A percentile compares a stretch with the other conserved stretches of the same genome.
These are phyloP conservation scores for Sparidentex hasta DNA, from an alignment of 2,797 vertebrate genomes.

Conservation along the genomic window DNA sequence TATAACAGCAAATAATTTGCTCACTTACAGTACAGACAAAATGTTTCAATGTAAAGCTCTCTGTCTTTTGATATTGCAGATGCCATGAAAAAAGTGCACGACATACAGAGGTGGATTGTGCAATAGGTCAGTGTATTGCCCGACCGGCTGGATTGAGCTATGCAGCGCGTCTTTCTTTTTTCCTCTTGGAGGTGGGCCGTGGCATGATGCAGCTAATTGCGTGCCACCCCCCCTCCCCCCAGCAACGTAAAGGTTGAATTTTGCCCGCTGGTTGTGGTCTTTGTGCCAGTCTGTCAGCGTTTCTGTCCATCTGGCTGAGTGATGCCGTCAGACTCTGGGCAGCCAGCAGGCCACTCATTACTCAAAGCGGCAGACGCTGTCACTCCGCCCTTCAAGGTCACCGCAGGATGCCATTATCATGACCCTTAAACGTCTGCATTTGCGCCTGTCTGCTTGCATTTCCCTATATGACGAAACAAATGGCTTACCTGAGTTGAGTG, in stretches of 20 bases:
- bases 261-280: constrained; percentile 47
- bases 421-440: constrained; percentile 31
- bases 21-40: constrained; percentile 11
- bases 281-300: constrained; percentile 44
- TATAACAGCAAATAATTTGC: neutral
- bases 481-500: constrained; percentile 17
- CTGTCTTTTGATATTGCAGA: constrained; percentile 30
- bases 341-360: constrained; percentile 56
- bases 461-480: constrained; percentile 15
- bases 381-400: constrained; percentile 68
- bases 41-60: neutral
- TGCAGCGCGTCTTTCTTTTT: constrained; percentile 1
- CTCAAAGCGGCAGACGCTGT: constrained; percentile 47
- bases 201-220: constrained; percentile 66
- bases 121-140: constrained; percentile 45
- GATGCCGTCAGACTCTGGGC: constrained; percentile 38
- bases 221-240: neutral
- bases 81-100: constrained; percentile 19
- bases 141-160: constrained; percentile 30
- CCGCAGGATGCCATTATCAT: constrained; percentile 41
- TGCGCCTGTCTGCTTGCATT: constrained; percentile 21
- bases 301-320: constrained; percentile 47
- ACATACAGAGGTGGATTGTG: constrained; percentile 22
- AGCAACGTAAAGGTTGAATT: constrained; percentile 47
- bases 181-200: constrained; percentile 23